Evolutionary conservation across 1,140 invertebrate species (phyloP).

Genomic region (Drosophila auraria): DNA sequence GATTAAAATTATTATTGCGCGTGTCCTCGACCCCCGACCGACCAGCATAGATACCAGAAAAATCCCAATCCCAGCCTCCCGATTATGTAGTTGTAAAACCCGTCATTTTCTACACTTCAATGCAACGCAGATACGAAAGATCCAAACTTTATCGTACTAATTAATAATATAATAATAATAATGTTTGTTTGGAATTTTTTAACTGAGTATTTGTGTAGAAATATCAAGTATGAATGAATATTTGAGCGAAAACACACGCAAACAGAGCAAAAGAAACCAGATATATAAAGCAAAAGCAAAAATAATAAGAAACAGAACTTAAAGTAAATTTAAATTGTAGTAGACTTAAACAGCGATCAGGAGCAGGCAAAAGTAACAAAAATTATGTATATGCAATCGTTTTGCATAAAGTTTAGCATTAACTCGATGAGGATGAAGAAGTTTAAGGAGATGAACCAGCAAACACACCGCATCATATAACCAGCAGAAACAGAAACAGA

Average conservation of each 20-base stretch:
- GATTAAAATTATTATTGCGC: conserved; percentile 78
- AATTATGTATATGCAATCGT: conserved; percentile 59
- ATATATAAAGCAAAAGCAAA: neutral
- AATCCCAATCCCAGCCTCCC: neutral
- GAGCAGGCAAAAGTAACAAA: conserved; percentile 50
- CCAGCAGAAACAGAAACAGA: conserved; percentile 10
- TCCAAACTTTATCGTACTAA: conserved; percentile 69
- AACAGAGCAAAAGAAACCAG: conserved; percentile 35
- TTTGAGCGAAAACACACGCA: conserved; percentile 36
- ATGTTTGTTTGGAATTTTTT: conserved; percentile 77
- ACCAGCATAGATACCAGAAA: neutral
- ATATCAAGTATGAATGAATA: conserved; percentile 77
- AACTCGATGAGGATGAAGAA: conserved; percentile 32
- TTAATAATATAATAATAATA: conserved; percentile 31
- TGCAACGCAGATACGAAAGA: conserved; percentile 42
- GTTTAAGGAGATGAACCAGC: conserved; percentile 44
- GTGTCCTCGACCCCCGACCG: conserved; percentile 49
- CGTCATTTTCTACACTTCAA: conserved; percentile 58
- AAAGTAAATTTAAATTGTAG: conserved; percentile 37
- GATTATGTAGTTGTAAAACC: conserved; percentile 68
- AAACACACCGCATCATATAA: conserved; percentile 36
- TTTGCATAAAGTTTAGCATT: conserved; percentile 71
- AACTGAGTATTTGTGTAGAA: conserved; percentile 78
- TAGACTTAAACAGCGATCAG: conserved; percentile 26
- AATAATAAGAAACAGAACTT: conserved; percentile 18